Evolutionary conservation across 2,113 vertebrate species (phyloP).

Genomic region (Ginglymostoma cirratum): DNA sequence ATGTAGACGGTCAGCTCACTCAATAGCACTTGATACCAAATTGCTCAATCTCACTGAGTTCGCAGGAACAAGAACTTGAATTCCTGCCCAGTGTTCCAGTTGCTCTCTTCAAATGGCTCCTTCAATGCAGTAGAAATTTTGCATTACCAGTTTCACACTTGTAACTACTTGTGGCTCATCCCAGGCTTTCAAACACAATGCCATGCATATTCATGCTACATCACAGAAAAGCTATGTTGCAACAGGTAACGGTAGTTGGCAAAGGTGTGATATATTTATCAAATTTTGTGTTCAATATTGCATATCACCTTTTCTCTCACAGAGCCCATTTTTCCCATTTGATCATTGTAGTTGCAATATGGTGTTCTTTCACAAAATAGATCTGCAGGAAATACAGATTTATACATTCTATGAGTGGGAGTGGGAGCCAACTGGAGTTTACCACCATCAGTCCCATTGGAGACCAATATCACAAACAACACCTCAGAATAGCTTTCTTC

Average conservation of each 20-base stretch:
- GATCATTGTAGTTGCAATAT: background rate
- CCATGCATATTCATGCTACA: background rate
- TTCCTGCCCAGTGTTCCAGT: background rate
- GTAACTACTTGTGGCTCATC: background rate
- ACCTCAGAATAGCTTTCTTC: background rate
- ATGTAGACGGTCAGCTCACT: background rate
- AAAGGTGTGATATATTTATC: background rate
- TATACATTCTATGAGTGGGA: background rate
- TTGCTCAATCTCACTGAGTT: too few species aligned
- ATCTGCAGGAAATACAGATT: background rate
- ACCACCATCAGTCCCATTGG: background rate
- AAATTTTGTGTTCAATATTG: background rate
- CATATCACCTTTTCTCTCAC: background rate
- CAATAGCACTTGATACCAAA: too few species aligned
- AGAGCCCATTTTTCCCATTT: background rate
- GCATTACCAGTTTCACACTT: background rate
- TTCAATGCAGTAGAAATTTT: background rate
- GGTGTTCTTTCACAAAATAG: background rate
- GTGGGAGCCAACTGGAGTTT: background rate
- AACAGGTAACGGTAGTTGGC: background rate
- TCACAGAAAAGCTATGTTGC: background rate
- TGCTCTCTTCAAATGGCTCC: background rate
- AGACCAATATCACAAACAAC: background rate
- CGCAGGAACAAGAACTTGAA: background rate
- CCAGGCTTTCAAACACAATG: background rate